These are phyloP conservation scores for Dendrolimus punctatus DNA, from an alignment of 1,140 invertebrate genomes.

Conservation along the genomic window DNA sequence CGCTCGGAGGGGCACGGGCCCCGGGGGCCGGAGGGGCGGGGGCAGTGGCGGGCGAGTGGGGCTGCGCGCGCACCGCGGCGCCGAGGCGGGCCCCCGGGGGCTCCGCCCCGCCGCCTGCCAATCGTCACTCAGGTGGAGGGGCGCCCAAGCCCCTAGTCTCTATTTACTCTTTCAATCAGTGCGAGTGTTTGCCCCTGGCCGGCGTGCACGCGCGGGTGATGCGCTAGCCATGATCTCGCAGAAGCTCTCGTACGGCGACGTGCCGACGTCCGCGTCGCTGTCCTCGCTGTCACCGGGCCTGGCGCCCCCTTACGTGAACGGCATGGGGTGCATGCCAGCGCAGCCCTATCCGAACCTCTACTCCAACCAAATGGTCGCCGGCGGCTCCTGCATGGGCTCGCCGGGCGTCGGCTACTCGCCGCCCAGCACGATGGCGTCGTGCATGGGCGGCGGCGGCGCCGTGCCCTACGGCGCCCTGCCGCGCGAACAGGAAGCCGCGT, in stretches of 20 bases:
- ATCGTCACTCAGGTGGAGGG: slow-evolving; percentile 51
- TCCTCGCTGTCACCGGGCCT: slow-evolving; percentile 70
- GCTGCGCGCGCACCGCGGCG: slow-evolving; percentile 14
- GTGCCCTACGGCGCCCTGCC: slow-evolving; percentile 70
- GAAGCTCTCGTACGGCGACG: slow-evolving; percentile 72
- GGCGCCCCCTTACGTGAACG: slow-evolving; percentile 86
- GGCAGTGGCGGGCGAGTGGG: slow-evolving; percentile 15
- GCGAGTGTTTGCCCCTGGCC: slow-evolving; percentile 68
- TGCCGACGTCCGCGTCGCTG: slow-evolving; percentile 70
- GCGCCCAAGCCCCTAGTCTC: slow-evolving; percentile 54
- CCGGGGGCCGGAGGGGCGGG: slow-evolving; percentile 14
- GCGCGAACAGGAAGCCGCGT: slow-evolving; percentile 73
- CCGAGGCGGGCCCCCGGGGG: slow-evolving; percentile 15
- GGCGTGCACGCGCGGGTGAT: slow-evolving; percentile 69
- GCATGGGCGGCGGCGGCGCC: slow-evolving; percentile 78
- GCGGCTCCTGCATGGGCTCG: slow-evolving; percentile 78
- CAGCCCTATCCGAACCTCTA: slow-evolving; percentile 74
- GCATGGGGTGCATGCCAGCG: slow-evolving; percentile 83
- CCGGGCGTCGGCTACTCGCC: slow-evolving; percentile 80
- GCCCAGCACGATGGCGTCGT: slow-evolving; percentile 82
- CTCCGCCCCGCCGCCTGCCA: slow-evolving; percentile 43
- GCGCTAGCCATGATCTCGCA: slow-evolving; percentile 72
- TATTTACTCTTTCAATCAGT: slow-evolving; percentile 72
- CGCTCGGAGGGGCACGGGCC: slow-evolving; percentile 12
- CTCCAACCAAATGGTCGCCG: slow-evolving; percentile 77